phyloP scores from a whole-genome alignment of 2,797 vertebrate genomes.

The Leontopithecus rosalia region DNA sequence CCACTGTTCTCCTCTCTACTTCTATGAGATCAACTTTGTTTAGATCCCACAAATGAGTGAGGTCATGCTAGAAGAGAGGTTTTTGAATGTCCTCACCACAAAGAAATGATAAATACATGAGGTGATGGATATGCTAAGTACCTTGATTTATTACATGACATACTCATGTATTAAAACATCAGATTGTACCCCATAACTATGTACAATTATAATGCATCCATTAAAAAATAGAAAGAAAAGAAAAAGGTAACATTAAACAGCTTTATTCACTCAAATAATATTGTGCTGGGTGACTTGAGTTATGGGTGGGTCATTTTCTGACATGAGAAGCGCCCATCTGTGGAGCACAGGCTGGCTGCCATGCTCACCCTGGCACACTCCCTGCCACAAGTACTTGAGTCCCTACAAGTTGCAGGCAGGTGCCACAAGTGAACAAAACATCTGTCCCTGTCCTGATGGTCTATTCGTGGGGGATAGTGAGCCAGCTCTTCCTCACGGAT shows the following conservation, averaged over 20 bases:
- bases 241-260: neutral
- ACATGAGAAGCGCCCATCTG: neutral
- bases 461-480: neutral
- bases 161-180: neutral
- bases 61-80: neutral
- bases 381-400: neutral
- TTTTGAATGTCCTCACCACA: neutral
- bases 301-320: neutral
- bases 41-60: neutral
- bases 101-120: neutral
- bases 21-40: neutral
- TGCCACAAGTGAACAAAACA: neutral
- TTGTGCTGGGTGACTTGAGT: neutral
- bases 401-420: neutral
- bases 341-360: neutral
- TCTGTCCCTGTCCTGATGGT: neutral
- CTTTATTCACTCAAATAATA: neutral
- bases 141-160: neutral
- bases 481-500: neutral
- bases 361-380: neutral
- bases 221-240: neutral
- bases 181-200: neutral
- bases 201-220: neutral
- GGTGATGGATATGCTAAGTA: neutral
- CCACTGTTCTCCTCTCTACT: neutral